Base-by-base conservation (phyloP, 2,113 vertebrate genomes). In the Eudorcas thomsonii region DNA sequence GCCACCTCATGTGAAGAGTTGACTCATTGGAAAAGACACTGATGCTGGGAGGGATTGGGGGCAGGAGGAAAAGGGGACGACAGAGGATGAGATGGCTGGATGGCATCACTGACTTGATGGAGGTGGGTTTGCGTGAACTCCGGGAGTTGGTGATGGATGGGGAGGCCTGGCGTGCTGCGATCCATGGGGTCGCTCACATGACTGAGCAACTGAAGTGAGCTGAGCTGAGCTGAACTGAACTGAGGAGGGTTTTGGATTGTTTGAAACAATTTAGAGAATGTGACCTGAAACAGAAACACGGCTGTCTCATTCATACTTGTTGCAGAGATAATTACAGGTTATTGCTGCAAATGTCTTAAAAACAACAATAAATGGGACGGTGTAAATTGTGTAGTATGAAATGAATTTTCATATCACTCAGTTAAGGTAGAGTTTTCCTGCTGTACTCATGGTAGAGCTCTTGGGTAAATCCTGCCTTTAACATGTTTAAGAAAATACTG, bases 281-380 rank as follows among this genome's bases (percentile, higher is more conserved):
- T 50, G 43, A 25, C 50, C 55, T 92, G 60, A 94, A 98, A 93
- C 59, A 93, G 85, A 96, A 98, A 94, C 5, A 0, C 59, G 93
- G 89, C 78, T 94, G 30, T 94, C 74, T 98, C 96, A 95, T 92
- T 98, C 71, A 90, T 92, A 96, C 87, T 97, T 74, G 62, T 30
- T 96, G 50, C 23, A 97, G 57, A 98, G 96, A 55, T 98, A 98
- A 98, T 98, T 97, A 93, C 39, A 2, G 85, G 97, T 97, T 88
- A 59, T 98, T 97, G 88, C 78, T 96, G 39, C 85, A 98, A 96
- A 82, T 30, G 19, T 88, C 71, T 23, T 88, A 77, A 93, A 86
- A 60, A 85, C 59, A 62, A 48, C 36, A 28, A 82, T 71, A 33
- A 71, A 57, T 28, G 2, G 48, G 85, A 33, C 21, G 60, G 33